Conservation (phyloP, 2,888 invertebrate genomes). For the Agrenia bidenticulata region DNA sequence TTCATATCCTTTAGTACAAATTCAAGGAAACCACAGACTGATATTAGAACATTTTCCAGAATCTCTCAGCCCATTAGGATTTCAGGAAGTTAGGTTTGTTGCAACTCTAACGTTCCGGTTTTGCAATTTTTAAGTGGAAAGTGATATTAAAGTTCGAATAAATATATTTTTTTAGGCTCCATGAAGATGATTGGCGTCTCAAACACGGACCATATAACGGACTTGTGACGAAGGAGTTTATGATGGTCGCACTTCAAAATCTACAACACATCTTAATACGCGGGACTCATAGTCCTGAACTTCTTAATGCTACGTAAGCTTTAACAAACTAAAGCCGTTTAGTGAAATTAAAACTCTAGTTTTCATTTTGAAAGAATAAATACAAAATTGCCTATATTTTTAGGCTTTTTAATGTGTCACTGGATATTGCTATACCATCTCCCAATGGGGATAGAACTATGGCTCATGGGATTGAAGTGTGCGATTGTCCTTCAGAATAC, state of each 20-base stretch:
- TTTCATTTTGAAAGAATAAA: too few species aligned
- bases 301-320: slow-evolving; percentile 54
- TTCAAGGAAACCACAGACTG: slow-evolving; percentile 74
- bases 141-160: not conserved
- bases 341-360: too few species aligned
- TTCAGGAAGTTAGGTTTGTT: slow-evolving; percentile 61
- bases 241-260: slow-evolving; percentile 91
- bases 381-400: slow-evolving; percentile 54
- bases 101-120: too few species aligned
- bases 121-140: not conserved
- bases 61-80: slow-evolving; percentile 56
- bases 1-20: slow-evolving; percentile 75
- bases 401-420: slow-evolving; percentile 72
- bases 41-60: slow-evolving; percentile 71
- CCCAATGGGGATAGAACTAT: slow-evolving; percentile 53
- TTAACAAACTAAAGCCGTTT: slow-evolving; percentile 1
- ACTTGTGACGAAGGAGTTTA: slow-evolving; percentile 69
- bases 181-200: slow-evolving; percentile 77
- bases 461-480: slow-evolving; percentile 80
- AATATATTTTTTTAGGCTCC: slow-evolving; percentile 61
- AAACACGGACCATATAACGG: slow-evolving; percentile 60
- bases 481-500: slow-evolving; percentile 78
- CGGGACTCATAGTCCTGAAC: slow-evolving; percentile 66
- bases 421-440: slow-evolving; percentile 74
- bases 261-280: slow-evolving; percentile 77